Evolutionary conservation across 2,113 vertebrate species (phyloP).

Genomic region (Bucco capensis): DNA sequence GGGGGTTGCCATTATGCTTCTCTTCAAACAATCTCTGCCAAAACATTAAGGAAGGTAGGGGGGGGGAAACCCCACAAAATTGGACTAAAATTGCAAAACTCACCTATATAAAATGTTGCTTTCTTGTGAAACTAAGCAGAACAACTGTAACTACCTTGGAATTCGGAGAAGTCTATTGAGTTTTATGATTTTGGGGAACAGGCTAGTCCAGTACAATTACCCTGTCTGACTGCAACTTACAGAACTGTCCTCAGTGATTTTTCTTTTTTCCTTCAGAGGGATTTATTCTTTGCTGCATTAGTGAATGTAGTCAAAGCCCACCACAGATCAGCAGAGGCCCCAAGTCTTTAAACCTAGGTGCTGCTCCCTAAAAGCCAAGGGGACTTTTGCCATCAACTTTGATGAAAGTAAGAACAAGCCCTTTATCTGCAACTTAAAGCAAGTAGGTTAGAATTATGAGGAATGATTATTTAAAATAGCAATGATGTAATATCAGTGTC

Average conservation of each 20-base stretch:
- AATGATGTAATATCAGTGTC: constrained; percentile 77
- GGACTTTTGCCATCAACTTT: constrained; percentile 13
- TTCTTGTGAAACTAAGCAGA: constrained; percentile 15
- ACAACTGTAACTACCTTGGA: neutral
- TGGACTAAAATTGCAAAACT: neutral
- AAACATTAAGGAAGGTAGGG: neutral
- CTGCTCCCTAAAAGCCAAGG: constrained; percentile 15
- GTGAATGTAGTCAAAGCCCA: neutral
- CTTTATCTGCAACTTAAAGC: constrained; percentile 63
- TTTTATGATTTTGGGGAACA: neutral
- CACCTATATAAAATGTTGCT: neutral
- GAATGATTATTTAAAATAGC: constrained; percentile 74
- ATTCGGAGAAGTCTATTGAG: neutral
- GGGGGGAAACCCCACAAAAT: constrained; percentile 19
- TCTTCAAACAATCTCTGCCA: neutral
- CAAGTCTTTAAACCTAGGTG: neutral
- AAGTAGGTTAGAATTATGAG: constrained; percentile 66
- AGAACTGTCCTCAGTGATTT: neutral
- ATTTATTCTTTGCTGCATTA: neutral
- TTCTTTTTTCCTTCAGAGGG: neutral
- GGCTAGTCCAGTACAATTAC: neutral
- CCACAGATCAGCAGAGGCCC: neutral
- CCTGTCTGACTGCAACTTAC: neutral
- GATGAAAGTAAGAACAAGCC: constrained; percentile 52
- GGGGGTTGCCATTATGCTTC: neutral